phyloP scores from a whole-genome alignment of 2,888 invertebrate genomes.

The Cephus nigrinus region DNA sequence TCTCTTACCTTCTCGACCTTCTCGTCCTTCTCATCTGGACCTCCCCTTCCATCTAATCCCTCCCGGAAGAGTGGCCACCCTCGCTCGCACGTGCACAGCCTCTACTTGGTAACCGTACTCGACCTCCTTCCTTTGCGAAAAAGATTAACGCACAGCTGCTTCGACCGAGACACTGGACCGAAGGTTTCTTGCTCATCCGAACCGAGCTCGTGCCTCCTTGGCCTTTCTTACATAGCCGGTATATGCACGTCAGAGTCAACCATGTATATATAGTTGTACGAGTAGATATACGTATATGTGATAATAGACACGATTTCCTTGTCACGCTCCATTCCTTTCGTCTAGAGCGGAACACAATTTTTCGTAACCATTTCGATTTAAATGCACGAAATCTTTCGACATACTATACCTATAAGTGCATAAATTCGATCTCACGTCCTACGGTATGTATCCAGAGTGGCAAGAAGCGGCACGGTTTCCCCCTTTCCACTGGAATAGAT shows the following conservation, averaged over 20 bases:
- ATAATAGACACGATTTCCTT: background rate
- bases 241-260: no score
- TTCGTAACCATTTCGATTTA: background rate
- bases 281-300: background rate
- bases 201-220: no score
- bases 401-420: background rate
- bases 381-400: background rate
- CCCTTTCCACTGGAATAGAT: background rate
- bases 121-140: constrained; percentile 41
- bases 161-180: background rate
- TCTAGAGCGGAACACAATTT: background rate
- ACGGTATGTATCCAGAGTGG: background rate
- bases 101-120: constrained; percentile 34
- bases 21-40: constrained; percentile 14
- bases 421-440: background rate
- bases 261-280: no score
- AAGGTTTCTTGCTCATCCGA: no score
- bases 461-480: background rate
- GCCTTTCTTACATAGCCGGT: no score
- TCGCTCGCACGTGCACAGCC: constrained; percentile 24
- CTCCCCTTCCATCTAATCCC: background rate
- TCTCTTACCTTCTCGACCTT: constrained; percentile 17
- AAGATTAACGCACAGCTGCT: constrained; percentile 46
- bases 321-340: background rate
- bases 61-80: constrained; percentile 36